Base-by-base conservation (phyloP, 2,888 invertebrate species). In the Therioaphis trifolii region DNA sequence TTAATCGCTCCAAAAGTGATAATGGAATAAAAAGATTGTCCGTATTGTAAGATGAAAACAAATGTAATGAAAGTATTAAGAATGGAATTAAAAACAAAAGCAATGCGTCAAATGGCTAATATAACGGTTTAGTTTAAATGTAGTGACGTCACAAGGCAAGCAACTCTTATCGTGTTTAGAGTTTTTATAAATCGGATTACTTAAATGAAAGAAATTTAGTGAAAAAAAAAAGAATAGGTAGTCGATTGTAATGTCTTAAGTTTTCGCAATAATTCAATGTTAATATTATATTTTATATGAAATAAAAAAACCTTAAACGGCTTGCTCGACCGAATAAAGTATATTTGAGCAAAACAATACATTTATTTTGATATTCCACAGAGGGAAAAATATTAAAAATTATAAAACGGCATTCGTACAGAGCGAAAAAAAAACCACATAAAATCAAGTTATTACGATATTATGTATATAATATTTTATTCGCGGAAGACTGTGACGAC, bases 11-110 rank as follows among this genome's bases (percentile, higher is more conserved):
- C 52, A 52, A 68, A 40, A 55, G 52, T 7, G 52, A 68, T 78
- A 78, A 78, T 78, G 27, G 40, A 78, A 78, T 68, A 68, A 55
- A 68, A 78, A 52, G 4, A 55, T 52, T 52, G 40, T 66, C 52
- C 14, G 29, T 7, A 5, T 9, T 21, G 63, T 49, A 49, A n/a
- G 49, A 29, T 15, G n/a, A 63, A 63, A 76, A 63, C 29, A 21
- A 76, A 52, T 21, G 12, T 21, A 77, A 7, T 35, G 7, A 66
- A 66, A 29, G 49, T 49, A 63, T 63, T 76, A 49, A 63, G 46
- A 76, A 3, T 14, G 11, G 35, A 40, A 3, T 21, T 3, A 12
- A 66, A n/a, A n/a, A 18, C 3, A 49, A 12, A 4, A 9, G 27
- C 72, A 0, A 18, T 18, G 11, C 24, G 21, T n/a, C 1, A n/a